Conservation (phyloP, 2,888 invertebrate genomes). For the Eupelmus urozonus region DNA sequence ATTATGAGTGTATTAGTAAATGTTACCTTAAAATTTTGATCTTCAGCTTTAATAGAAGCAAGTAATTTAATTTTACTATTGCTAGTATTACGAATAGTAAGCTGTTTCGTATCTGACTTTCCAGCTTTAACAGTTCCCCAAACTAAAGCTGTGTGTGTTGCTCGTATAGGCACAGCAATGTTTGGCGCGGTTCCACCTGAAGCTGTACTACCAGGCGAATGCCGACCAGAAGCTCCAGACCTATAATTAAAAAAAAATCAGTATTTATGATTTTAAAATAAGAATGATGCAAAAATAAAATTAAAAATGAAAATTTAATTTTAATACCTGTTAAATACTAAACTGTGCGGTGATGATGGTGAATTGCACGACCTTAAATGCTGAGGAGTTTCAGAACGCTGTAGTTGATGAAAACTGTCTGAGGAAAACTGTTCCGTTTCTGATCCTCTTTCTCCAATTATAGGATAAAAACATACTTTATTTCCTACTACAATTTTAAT, state of each 20-base stretch:
- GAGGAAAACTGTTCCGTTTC: slow-evolving; percentile 60
- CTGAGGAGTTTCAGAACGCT: slow-evolving; percentile 71
- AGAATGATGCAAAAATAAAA: no score
- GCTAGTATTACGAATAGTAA: slow-evolving; percentile 80
- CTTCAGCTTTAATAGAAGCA: slow-evolving; percentile 75
- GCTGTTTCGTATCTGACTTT: slow-evolving; percentile 79
- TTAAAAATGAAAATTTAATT: background rate
- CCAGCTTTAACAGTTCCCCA: slow-evolving; percentile 82
- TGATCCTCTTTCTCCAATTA: slow-evolving; percentile 63
- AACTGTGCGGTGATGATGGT: slow-evolving; percentile 71
- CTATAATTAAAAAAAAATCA: slow-evolving; percentile 58
- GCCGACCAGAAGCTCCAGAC: slow-evolving; percentile 70
- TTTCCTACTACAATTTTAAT: slow-evolving; percentile 65
- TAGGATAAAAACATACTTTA: slow-evolving; percentile 65
- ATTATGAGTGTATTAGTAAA: background rate
- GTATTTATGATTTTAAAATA: background rate
- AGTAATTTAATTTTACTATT: slow-evolving; percentile 80
- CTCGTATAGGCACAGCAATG: slow-evolving; percentile 78
- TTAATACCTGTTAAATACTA: slow-evolving; percentile 68
- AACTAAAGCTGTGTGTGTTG: slow-evolving; percentile 80
- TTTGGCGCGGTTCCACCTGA: slow-evolving; percentile 70
- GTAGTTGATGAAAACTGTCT: slow-evolving; percentile 64
- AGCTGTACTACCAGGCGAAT: slow-evolving; percentile 72
- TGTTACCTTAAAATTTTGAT: slow-evolving; percentile 74
- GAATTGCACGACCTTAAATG: slow-evolving; percentile 64